Base-by-base conservation (phyloP, 53 echinoderm and acorn worm genomes). In the Holothuria leucospilota region DNA sequence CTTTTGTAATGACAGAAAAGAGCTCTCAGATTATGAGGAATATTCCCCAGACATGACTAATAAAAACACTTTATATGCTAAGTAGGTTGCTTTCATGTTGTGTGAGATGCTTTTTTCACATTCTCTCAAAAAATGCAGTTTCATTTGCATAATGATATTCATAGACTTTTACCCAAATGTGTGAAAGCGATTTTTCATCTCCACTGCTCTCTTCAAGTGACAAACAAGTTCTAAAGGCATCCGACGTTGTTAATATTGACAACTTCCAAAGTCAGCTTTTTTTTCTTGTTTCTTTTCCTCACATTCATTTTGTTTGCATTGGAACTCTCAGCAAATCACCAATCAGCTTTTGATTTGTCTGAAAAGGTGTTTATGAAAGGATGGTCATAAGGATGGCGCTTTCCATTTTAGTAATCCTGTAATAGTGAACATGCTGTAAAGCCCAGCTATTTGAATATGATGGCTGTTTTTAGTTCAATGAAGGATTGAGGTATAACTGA, bases 111-210 rank as follows among this genome's bases (percentile, higher is more conserved):
- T 46, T 24, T 52, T 75, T 75, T 51, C 75, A 75, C n/a, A 75
- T 49, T 49, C 75, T 75, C 41, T 75, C 80, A 80, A 20, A 56
- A 56, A 56, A 56, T 34, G 56, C 11, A 61, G 80, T 59, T 20
- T 80, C 59, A 80, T 80, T 61, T 80, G 61, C 80, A 80, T 80
- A 80, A 80, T 60, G 28, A 80, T 80, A 80, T 80, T 80, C 80
- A 80, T 80, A 80, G 80, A 80, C 80, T 80, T 80, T 61, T 80
- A 60, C 59, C 80, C 34, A 59, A 61, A 61, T 59, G 59, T 59
- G 59, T 59, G 59, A 61, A 80, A 80, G 80, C 80, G 59, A 80
- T 80, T 80, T 80, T 61, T 80, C 61, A 61, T 80, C 80, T 80
- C 16, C 34, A 59, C 80, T 34, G 62, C 80, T 20, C 59, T 61